Base-by-base conservation (phyloP, 1,140 invertebrate species). In the Papilio aristodemus region DNA sequence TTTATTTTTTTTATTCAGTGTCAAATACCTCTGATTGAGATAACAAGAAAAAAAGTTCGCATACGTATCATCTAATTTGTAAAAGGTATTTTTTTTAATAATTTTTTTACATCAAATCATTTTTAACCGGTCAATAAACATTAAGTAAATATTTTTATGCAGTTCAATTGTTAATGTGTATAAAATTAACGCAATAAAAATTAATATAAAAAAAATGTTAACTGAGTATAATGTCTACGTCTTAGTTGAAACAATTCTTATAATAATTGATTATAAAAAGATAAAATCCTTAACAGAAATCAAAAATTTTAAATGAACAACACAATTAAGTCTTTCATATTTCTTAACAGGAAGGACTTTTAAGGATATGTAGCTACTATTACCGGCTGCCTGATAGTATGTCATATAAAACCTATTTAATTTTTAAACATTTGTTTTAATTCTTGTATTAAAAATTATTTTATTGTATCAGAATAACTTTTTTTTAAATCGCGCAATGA, bases 1-100 rank as follows among this genome's bases (percentile, higher is more conserved):
- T 72, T 41, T 43, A 41, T 71, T 66, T 68, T n/a, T n/a, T 43
- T 68, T 63, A 43, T 43, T 25, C 38, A 64, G 60, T 64, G 60
- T 64, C 60, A 64, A 64, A 64, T 41, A 64, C 60, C 60, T 64
- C 59, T 11, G 37, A 36, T 60, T 60, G 32, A 60, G 58, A 39
- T 38, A 60, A 60, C 32, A 60, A 60, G 14, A 60, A 60, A 59
- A 59, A 59, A 59, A 59, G 32, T 37, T 59, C 57, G 36, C 32
- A 60, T 8, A 46, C 43, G 17, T 9, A 8, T 50, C 46, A 38
- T 59, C 57, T 14, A 36, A 11, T 60, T 57, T 60, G 36, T 17
- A 38, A 37, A 60, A 60, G 58, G 58, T 60, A 60, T 38, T 60
- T 37, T 14, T n/a, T n/a, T n/a, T n/a, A n/a, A 36, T 37, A 36